Evolutionary conservation across 2,888 invertebrate genomes (phyloP).

Genomic region (Sarcophaga carnaria): DNA sequence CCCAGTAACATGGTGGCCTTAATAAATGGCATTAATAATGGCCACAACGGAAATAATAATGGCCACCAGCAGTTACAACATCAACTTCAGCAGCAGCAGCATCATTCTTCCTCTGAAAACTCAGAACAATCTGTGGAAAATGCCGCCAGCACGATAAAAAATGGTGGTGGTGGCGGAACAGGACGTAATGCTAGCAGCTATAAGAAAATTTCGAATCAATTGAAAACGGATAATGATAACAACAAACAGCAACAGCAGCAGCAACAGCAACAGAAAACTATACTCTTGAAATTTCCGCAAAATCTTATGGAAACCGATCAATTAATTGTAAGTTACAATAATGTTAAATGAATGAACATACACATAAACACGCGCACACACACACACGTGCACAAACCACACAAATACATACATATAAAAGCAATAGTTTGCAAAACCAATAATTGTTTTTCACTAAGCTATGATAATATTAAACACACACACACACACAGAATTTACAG

Average conservation of each 20-base stretch:
- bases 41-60: slow-evolving; percentile 35
- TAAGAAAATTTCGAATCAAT: slow-evolving; percentile 75
- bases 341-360: background rate
- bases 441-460: too few species aligned
- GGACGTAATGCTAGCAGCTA: slow-evolving; percentile 74
- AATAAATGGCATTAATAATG: slow-evolving; percentile 65
- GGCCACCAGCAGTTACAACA: slow-evolving; percentile 7
- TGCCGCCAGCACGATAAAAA: slow-evolving; percentile 34
- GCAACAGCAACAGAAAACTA: slow-evolving; percentile 78
- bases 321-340: slow-evolving; percentile 78
- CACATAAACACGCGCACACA: background rate
- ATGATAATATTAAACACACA: too few species aligned
- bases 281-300: slow-evolving; percentile 80
- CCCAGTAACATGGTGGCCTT: slow-evolving; percentile 57
- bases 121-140: slow-evolving; percentile 79
- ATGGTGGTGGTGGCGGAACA: slow-evolving; percentile 20
- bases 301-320: slow-evolving; percentile 79
- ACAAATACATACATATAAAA: background rate
- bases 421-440: too few species aligned
- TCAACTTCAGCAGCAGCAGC: slow-evolving; percentile 62
- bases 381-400: background rate
- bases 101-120: slow-evolving; percentile 81
- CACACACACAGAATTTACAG: too few species aligned
- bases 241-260: slow-evolving; percentile 62
- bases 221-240: slow-evolving; percentile 64